These are phyloP conservation scores for Tachycineta bicolor DNA, from an alignment of 2,113 vertebrate species.

Conservation along the genomic window DNA sequence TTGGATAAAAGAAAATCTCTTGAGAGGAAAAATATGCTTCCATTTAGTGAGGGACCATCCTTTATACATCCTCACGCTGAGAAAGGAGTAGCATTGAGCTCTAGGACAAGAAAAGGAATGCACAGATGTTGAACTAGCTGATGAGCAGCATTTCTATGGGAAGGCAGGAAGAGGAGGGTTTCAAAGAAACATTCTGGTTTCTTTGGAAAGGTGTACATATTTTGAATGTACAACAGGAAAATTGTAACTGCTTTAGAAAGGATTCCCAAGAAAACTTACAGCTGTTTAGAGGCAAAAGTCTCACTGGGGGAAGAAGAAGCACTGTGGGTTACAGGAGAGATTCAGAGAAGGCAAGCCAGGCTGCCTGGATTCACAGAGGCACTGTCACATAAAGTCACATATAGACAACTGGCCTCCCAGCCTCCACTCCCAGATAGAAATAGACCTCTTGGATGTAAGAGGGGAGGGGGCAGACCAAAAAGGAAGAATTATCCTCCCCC, in stretches of 20 bases:
- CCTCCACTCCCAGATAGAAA: background rate
- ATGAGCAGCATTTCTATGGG: background rate
- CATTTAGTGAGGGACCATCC: background rate
- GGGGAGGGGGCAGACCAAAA: background rate
- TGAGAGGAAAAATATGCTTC: conserved; percentile 5
- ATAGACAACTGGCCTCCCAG: background rate
- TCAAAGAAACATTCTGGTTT: background rate
- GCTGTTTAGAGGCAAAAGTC: background rate
- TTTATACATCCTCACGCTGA: background rate
- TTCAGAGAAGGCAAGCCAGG: background rate
- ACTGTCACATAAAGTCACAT: background rate
- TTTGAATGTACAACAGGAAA: background rate
- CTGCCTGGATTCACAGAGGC: background rate
- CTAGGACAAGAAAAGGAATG: background rate
- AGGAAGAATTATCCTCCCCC: background rate
- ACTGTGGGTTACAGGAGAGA: background rate
- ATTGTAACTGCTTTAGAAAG: background rate
- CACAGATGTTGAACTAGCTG: background rate
- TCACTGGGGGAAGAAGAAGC: background rate
- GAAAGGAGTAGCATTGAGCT: background rate
- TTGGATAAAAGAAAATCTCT: conserved; percentile 13
- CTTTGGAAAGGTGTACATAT: background rate
- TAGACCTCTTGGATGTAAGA: background rate
- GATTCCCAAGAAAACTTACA: background rate
- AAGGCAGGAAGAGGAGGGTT: background rate